Evolutionary conservation across 1,140 invertebrate genomes (phyloP), one percentile per base, ranked within the genome.

Genomic region (Neomicropteryx cornuta): DNA sequence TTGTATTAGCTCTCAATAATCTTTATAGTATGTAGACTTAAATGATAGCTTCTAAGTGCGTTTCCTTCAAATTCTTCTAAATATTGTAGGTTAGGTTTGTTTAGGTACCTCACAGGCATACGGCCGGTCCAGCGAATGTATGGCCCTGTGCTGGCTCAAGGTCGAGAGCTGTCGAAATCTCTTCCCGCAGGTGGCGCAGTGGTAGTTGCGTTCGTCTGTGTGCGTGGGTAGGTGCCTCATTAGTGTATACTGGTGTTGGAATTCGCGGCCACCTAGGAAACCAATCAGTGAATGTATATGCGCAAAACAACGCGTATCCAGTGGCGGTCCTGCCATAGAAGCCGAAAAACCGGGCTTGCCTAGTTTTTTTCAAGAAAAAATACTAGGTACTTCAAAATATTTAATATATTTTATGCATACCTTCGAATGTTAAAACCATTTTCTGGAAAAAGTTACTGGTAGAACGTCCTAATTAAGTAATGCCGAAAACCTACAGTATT

Each of bases 161-260:
- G 81, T 84, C 23, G 77, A 81, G 47, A 82, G 73, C 51, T 84
- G 81, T 4, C 81, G 65, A 56, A 90, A 90, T 43, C 82, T 77
- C 71, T 85, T 85, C 11, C 80, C 79, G 53, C 86, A 90, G 32
- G 72, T 72, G 13, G 72, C 71, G 56, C 85, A 90, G 45, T 80
- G 76, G 55, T 83, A 88, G 56, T 87, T 83, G 36, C 86, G 70
- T 60, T 88, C 85, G 43, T 87, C 83, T 17, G 80, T 79, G 53
- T 89, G 84, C 0, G 83, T 88, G 1, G 84, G 79, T 16, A 87
- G 62, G 52, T 90, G 86, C n/a, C 86, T 72, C 73, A 80, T 78
- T 50, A 84, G 49, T 1, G 79, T 82, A 47, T 84, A 84, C 48
- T 83, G 79, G 55, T 84, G 81, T 29, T 76, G 71, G 55, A 84